These are phyloP conservation scores for Mesopsocus fuscifrons DNA, from an alignment of 2,888 invertebrate genomes.

Conservation along the genomic window DNA sequence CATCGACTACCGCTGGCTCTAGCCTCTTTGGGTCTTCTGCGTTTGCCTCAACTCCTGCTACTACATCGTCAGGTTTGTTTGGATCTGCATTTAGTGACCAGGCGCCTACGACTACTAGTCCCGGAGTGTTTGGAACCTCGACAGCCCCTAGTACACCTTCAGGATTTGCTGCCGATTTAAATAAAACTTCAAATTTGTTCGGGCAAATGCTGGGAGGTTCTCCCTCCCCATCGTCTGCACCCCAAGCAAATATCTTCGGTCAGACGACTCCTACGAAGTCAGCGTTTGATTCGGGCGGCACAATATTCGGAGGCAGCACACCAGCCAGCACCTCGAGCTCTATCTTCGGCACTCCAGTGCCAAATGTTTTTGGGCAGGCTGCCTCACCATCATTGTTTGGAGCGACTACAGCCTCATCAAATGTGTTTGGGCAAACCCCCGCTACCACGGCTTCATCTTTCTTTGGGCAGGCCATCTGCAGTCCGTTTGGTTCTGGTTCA, in stretches of 20 bases:
- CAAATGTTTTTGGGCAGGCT: constrained; percentile 12
- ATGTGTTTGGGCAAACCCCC: constrained; percentile 14
- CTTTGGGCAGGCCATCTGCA: constrained; percentile 14
- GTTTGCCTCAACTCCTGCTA: no score
- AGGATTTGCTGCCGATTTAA: neutral
- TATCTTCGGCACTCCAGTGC: constrained; percentile 14
- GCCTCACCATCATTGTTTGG: constrained; percentile 11
- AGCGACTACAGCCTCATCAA: constrained; percentile 7
- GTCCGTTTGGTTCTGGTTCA: constrained; percentile 13
- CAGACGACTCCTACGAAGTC: neutral
- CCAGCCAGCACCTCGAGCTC: constrained; percentile 10
- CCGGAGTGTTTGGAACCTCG: neutral
- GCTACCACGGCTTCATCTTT: constrained; percentile 12
- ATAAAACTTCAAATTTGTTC: constrained; percentile 1
- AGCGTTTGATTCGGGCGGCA: neutral
- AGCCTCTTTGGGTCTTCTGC: no score
- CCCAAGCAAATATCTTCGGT: constrained; percentile 1
- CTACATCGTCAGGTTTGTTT: no score
- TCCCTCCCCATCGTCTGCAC: neutral
- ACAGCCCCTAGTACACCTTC: constrained; percentile 7
- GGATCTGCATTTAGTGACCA: no score
- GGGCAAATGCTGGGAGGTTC: neutral
- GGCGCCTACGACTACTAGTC: neutral
- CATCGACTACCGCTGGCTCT: no score
- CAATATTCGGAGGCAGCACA: constrained; percentile 8